Evolutionary conservation across 2,797 vertebrate species (phyloP).

Genomic region (Simalia tracyae): DNA sequence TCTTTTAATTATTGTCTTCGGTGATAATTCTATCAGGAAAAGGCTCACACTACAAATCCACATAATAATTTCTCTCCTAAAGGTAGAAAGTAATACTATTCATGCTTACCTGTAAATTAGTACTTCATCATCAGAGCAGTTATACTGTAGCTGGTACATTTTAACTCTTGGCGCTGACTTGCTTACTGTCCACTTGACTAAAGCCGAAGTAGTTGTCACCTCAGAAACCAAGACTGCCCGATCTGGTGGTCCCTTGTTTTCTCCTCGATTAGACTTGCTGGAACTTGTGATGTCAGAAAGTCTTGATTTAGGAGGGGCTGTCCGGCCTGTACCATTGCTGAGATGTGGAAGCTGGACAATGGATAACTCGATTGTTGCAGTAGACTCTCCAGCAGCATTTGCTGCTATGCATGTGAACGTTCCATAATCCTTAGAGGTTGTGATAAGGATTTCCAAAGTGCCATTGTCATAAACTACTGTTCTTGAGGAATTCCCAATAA

Average conservation of each 20-base stretch:
- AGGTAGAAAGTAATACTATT: conserved; percentile 17
- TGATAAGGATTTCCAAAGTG: conserved; percentile 91
- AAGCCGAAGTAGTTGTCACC: conserved; percentile 90
- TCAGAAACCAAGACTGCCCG: conserved; percentile 89
- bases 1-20: conserved; percentile 46
- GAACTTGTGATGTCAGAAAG: conserved; percentile 98
- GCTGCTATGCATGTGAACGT: conserved; percentile 96
- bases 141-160: conserved; percentile 99
- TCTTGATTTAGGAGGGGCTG: conserved; percentile 87
- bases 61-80: conserved; percentile 11
- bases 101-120: conserved; percentile 94
- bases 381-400: conserved; percentile 96
- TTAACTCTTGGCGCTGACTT: conserved; percentile 93
- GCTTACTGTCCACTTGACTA: conserved; percentile 94
- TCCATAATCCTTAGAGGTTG: conserved; percentile 94
- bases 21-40: conserved; percentile 33
- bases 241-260: conserved; percentile 86
- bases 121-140: conserved; percentile 97
- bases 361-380: conserved; percentile 89
- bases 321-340: conserved; percentile 87
- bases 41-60: not conserved
- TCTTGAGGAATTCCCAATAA: conserved; percentile 92
- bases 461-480: conserved; percentile 92
- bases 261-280: conserved; percentile 88
- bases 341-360: conserved; percentile 97